Evolutionary conservation across 2,797 vertebrate species (phyloP), one percentile per base, ranked within the genome.

Genomic region (Pseudochaenichthys georgianus): DNA sequence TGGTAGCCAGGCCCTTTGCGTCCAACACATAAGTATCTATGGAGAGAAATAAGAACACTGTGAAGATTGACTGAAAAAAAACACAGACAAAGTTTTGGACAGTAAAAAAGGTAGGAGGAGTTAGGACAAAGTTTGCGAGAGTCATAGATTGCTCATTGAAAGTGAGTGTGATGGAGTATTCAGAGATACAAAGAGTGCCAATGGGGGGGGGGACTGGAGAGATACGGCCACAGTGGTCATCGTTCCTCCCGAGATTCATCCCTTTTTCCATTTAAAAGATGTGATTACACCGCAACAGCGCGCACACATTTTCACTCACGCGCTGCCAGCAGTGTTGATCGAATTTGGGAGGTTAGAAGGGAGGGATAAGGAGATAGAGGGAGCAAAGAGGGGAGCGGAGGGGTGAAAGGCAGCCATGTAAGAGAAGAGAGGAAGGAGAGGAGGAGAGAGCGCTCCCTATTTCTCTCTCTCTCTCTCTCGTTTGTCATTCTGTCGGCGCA

Each of bases 401-500:
- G 72, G 79, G 80, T 80, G 80, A 81, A 69, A 80, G 66, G 83
- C 65, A 69, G 80, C 80, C 77, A 63, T 87, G 87, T 80, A 83
- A 60, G 80, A 85, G 80, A 77, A 50, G 80, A 51, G 57, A 48
- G 0, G 76, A 42, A 48, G 58, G 75, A 50, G 64, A 55, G 57
- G 64, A 75, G 71, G 62, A 67, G 54, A 34, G 51, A 23, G 45
- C 3, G 3, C 12, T 53, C 34, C 34, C 34, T 58, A 61, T 21
- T 28, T 55, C 66, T 61, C 68, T 63, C 72, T n/a, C 62, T 64
- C 77, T 64, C 69, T 45, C 60, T 77, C 80, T 90, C 82, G 70
- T 93, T 94, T 93, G 90, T 94, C 93, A 94, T 94, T 93, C 92
- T 92, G 91, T 86, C 87, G 78, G 85, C 77, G 54, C 85, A 64